Evolutionary conservation across 1,140 invertebrate species (phyloP).

Genomic region (Aradophagus sp.): DNA sequence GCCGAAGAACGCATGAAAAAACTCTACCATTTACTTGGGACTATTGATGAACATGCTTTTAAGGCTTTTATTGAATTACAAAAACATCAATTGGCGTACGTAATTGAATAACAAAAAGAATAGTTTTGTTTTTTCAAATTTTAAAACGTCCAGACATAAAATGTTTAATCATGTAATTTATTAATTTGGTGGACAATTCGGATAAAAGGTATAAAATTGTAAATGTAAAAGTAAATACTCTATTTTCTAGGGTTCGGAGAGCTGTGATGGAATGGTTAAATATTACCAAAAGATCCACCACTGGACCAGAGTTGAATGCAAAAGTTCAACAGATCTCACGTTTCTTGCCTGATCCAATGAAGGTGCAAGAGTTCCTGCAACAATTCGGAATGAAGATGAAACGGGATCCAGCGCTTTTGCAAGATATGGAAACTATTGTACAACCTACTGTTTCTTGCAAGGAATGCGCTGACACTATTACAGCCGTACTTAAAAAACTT

Average conservation of each 20-base stretch:
- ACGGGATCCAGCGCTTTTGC: conserved; percentile 84
- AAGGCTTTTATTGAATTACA: conserved; percentile 97
- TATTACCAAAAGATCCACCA: conserved; percentile 82
- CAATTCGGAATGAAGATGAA: conserved; percentile 90
- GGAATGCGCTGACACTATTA: conserved; percentile 88
- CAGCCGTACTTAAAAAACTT: conserved; percentile 91
- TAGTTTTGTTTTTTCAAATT: too few relatives aligned
- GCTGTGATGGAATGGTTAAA: conserved; percentile 91
- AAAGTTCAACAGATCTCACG: conserved; percentile 79
- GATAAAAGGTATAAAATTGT: too few relatives aligned
- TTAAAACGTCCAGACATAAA: too few relatives aligned
- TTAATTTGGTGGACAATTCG: too few relatives aligned
- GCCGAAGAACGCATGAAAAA: conserved; percentile 95
- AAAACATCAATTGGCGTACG: conserved; percentile 88
- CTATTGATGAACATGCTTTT: conserved; percentile 95
- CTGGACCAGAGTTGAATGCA: conserved; percentile 79
- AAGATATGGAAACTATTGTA: conserved; percentile 90
- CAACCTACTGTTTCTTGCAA: conserved; percentile 91
- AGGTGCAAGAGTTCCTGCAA: conserved; percentile 92
- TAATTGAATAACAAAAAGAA: not conserved
- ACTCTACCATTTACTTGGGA: conserved; percentile 92
- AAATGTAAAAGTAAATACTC: too few relatives aligned
- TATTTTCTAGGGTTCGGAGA: conserved; percentile 82
- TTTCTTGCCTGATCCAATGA: conserved; percentile 93
- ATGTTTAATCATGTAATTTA: too few relatives aligned